Conservation (phyloP, 2,888 invertebrate genomes). For the Hyles lineata region DNA sequence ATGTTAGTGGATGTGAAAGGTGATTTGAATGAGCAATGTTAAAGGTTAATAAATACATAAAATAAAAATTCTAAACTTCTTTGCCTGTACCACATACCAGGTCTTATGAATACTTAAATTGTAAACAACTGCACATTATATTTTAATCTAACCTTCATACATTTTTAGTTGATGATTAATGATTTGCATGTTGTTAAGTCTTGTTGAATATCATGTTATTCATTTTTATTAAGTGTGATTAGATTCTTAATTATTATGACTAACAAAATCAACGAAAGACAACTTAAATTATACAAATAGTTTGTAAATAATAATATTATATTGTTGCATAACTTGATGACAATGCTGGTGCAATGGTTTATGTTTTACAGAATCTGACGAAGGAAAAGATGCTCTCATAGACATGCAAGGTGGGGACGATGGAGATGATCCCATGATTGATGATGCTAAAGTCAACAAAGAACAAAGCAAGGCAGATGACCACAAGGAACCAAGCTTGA, state of each 20-base stretch:
- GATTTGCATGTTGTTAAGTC: too few relatives aligned
- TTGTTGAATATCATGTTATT: too few relatives aligned
- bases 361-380: constrained; percentile 58
- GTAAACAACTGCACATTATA: too few relatives aligned
- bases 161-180: too few relatives aligned
- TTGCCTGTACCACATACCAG: not conserved
- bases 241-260: too few relatives aligned
- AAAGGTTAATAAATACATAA: not conserved
- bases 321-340: too few relatives aligned
- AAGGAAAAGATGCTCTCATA: constrained; percentile 50
- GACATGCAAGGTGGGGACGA: constrained; percentile 51
- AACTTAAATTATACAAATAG: too few relatives aligned
- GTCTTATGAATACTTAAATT: not conserved
- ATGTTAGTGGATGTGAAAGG: not conserved
- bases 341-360: not conserved
- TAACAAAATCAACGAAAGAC: too few relatives aligned
- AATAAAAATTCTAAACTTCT: not conserved
- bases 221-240: too few relatives aligned
- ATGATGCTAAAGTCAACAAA: constrained; percentile 41
- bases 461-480: constrained; percentile 30
- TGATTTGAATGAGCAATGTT: not conserved
- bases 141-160: too few relatives aligned
- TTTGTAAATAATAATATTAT: too few relatives aligned
- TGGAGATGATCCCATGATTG: constrained; percentile 46
- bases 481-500: constrained; percentile 35